Evolutionary conservation across 2,888 invertebrate species (phyloP).

Genomic region (Marronus borbonicus): DNA sequence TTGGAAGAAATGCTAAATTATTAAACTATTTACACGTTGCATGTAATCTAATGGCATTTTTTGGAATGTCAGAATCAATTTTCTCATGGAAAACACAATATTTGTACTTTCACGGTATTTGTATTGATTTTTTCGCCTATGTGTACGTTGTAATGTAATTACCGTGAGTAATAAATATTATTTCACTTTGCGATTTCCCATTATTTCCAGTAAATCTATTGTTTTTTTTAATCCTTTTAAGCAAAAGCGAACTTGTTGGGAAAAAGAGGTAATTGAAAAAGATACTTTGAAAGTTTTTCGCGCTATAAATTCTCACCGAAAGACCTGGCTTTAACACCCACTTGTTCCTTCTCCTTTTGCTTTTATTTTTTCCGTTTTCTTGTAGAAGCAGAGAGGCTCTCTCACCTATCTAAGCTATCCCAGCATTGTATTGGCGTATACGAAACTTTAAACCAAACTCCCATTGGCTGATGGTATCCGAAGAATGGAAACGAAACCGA

Average conservation of each 20-base stretch:
- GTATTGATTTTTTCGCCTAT: slow-evolving; percentile 15
- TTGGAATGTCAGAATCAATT: background rate
- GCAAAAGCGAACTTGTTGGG: background rate
- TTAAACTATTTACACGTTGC: background rate
- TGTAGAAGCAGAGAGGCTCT: background rate
- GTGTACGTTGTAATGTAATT: background rate
- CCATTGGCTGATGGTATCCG: background rate
- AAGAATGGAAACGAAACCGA: background rate
- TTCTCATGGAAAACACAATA: background rate
- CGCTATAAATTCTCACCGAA: slow-evolving; percentile 7
- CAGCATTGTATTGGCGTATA: background rate
- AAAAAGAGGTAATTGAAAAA: background rate
- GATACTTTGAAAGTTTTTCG: slow-evolving; percentile 22
- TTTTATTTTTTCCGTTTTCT: background rate
- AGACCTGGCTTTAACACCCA: background rate
- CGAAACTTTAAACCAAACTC: background rate
- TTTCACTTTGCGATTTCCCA: background rate
- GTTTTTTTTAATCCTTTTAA: background rate
- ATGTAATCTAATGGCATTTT: background rate
- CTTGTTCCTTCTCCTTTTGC: slow-evolving; percentile 11
- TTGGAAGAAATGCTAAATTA: background rate
- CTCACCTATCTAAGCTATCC: slow-evolving; percentile 20
- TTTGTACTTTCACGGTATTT: background rate
- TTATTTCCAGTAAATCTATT: background rate
- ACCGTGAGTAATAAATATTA: background rate